phyloP scores from a whole-genome alignment of 2,113 vertebrate species.

The Hippopotamus amphibius region DNA sequence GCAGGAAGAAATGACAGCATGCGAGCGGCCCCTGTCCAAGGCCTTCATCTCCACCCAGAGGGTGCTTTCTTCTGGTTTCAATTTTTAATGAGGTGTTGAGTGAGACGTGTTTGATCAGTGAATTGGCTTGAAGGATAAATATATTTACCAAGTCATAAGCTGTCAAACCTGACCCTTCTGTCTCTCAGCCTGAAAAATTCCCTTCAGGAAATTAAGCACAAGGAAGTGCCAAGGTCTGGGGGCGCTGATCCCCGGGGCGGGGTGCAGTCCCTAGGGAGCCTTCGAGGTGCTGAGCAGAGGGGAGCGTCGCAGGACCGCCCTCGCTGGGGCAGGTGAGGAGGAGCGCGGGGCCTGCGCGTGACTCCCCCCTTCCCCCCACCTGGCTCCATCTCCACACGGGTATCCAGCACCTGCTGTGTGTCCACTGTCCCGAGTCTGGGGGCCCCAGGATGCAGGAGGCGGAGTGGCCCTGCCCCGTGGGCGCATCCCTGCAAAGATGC shows the following conservation, averaged over 20 bases:
- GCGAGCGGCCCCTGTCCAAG: not conserved
- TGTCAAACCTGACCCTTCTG: not conserved
- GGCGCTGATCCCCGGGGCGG: not conserved
- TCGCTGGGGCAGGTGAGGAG: not conserved
- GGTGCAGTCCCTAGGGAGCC: not conserved
- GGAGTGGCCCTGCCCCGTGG: rapidly evolving
- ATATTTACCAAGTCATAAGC: not conserved
- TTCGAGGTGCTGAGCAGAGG: not conserved
- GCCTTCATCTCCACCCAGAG: conserved; percentile 21
- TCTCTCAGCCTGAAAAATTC: not conserved
- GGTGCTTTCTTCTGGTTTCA: not conserved
- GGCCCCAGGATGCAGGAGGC: not conserved
- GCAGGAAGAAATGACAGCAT: not conserved
- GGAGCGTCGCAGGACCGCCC: not conserved
- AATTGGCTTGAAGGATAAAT: not conserved
- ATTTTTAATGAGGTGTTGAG: conserved; percentile 22
- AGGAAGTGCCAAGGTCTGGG: not conserved
- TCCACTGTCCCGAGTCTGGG: not conserved
- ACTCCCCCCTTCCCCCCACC: not conserved
- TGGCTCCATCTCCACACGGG: not conserved
- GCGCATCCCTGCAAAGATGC: not conserved
- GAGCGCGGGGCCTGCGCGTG: rapidly evolving
- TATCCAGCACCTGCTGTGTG: not conserved
- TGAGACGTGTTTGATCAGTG: not conserved
- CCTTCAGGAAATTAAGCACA: not conserved